Percentiles rank a stretch among this genome's conserved stretches.
phyloP scores from a whole-genome alignment of 2,797 vertebrate species.

The Coregonus sp. region DNA sequence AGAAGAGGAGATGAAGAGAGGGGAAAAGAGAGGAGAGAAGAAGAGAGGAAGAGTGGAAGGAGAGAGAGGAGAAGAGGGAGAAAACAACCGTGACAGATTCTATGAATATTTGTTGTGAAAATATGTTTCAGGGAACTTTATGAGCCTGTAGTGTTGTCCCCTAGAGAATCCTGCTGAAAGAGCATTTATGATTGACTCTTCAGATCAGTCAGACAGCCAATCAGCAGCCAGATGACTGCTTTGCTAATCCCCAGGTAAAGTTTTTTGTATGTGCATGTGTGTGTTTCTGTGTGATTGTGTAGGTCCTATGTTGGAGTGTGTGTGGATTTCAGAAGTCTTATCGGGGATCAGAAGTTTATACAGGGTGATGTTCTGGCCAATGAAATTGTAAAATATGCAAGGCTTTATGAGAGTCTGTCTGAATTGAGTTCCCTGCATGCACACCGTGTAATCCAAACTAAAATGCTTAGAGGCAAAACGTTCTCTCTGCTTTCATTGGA shows the following conservation, averaged over 20 bases:
- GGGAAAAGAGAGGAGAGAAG: too few species aligned
- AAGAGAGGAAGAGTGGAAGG: too few species aligned
- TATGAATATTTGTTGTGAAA: slow-evolving; percentile 6
- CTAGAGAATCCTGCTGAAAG: background rate
- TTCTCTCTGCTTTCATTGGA: slow-evolving; percentile 37
- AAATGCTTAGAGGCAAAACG: slow-evolving; percentile 39
- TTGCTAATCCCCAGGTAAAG: background rate
- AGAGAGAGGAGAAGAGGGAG: slow-evolving; percentile 4
- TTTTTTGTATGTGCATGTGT: slow-evolving; percentile 5
- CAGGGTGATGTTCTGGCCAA: slow-evolving; percentile 9
- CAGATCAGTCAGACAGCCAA: too few species aligned
- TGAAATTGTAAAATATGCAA: slow-evolving; percentile 18
- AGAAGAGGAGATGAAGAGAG: background rate
- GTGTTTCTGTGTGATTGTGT: background rate
- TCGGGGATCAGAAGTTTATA: background rate
- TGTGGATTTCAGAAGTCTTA: slow-evolving; percentile 6
- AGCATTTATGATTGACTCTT: too few species aligned
- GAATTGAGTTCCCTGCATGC: slow-evolving; percentile 21
- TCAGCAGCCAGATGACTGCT: too few species aligned
- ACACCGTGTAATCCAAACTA: slow-evolving; percentile 24
- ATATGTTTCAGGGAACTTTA: slow-evolving; percentile 5
- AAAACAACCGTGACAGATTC: background rate
- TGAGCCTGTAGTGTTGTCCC: background rate
- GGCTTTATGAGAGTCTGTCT: slow-evolving; percentile 21
- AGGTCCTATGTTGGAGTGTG: background rate